A percentile compares a stretch with the other conserved stretches of the same genome.
These are phyloP conservation scores for Graptemys geographica DNA, from an alignment of 2,797 vertebrate genomes.

Conservation along the genomic window DNA sequence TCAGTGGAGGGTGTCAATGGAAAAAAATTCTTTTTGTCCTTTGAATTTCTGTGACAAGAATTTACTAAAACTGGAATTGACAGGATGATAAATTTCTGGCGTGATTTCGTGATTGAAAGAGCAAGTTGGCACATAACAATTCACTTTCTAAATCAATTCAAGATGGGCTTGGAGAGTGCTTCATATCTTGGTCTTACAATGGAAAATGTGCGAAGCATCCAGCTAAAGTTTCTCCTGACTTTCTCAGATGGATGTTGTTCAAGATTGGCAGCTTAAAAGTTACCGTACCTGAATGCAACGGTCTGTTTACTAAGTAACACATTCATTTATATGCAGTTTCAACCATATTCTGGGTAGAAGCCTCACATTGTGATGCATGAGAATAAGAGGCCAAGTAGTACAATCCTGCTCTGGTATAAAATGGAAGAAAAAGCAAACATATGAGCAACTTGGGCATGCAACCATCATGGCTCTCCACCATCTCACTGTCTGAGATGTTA, in stretches of 20 bases:
- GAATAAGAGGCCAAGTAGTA: background rate
- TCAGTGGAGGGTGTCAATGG: background rate
- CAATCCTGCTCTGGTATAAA: background rate
- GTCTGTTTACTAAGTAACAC: fast-evolving
- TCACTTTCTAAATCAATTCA: slow-evolving; percentile 54
- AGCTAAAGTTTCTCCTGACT: slow-evolving; percentile 23
- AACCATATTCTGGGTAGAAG: background rate
- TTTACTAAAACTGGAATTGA: slow-evolving; percentile 41
- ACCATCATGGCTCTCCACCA: background rate
- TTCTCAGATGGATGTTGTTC: slow-evolving; percentile 11
- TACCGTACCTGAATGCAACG: background rate
- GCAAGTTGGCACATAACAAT: slow-evolving; percentile 17
- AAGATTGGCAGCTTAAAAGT: background rate
- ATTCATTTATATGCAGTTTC: background rate
- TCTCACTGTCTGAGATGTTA: background rate
- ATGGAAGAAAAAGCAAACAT: background rate
- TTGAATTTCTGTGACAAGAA: slow-evolving; percentile 30
- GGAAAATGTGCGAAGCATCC: background rate
- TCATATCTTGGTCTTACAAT: slow-evolving; percentile 21
- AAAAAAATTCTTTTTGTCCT: background rate
- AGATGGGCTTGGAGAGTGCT: slow-evolving; percentile 35
- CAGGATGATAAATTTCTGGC: slow-evolving; percentile 63
- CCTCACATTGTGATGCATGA: background rate
- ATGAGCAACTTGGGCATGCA: background rate
- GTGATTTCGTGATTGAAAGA: slow-evolving; percentile 47